phyloP scores from a whole-genome alignment of 2,888 invertebrate species.

The Dryobotodes eremita region DNA sequence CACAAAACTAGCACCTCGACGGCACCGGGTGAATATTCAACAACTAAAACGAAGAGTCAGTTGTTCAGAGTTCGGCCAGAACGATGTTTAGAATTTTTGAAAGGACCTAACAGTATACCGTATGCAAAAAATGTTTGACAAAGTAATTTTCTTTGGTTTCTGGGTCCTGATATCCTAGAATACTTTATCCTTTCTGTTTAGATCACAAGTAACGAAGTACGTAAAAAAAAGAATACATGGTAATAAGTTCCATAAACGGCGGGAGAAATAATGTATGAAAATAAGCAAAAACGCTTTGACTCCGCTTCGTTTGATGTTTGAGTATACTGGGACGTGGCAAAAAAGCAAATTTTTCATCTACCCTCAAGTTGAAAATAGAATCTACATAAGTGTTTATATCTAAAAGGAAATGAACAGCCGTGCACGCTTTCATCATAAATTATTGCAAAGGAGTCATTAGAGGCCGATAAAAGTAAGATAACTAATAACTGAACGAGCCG shows the following conservation, averaged over 20 bases:
- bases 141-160: not conserved
- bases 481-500: slow-evolving; percentile 83
- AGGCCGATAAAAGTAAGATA: slow-evolving; percentile 77
- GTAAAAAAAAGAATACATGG: slow-evolving; percentile 73
- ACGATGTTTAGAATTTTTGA: not conserved
- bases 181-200: slow-evolving; percentile 12
- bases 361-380: slow-evolving; percentile 73
- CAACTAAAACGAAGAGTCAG: slow-evolving; percentile 12
- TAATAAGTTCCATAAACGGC: slow-evolving; percentile 77
- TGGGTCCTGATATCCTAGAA: not conserved
- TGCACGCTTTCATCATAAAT: slow-evolving; percentile 78
- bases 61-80: slow-evolving; percentile 11
- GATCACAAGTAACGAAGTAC: slow-evolving; percentile 51
- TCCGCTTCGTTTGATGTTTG: slow-evolving; percentile 82
- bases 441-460: slow-evolving; percentile 82
- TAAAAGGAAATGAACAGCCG: slow-evolving; percentile 77
- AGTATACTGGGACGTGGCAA: slow-evolving; percentile 76
- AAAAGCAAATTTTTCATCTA: slow-evolving; percentile 67
- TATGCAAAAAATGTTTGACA: too few species aligned
- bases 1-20: slow-evolving; percentile 31
- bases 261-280: slow-evolving; percentile 81
- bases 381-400: slow-evolving; percentile 81
- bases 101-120: not conserved
- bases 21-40: slow-evolving; percentile 21
- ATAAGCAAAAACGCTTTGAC: slow-evolving; percentile 78